These are phyloP conservation scores for Siphlonurus alternatus DNA, from an alignment of 2,888 invertebrate species.

Conservation along the genomic window DNA sequence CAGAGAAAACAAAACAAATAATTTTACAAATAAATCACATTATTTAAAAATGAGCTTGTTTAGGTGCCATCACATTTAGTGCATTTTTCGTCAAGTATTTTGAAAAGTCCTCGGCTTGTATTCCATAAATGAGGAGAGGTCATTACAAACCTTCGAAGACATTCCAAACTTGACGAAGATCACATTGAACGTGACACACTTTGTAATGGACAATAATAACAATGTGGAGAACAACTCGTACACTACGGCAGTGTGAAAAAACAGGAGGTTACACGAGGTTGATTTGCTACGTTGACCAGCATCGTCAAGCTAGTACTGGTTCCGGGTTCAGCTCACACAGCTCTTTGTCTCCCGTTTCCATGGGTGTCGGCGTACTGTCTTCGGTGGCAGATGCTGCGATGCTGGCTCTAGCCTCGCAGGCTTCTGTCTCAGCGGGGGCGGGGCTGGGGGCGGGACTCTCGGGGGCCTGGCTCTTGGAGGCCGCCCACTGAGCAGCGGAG, in stretches of 20 bases:
- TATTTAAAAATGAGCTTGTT: background rate
- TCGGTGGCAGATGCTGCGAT: constrained; percentile 8
- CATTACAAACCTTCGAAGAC: no score
- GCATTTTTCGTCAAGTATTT: no score
- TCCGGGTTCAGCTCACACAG: constrained; percentile 14
- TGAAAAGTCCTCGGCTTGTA: no score
- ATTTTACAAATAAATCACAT: background rate
- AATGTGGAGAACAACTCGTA: no score
- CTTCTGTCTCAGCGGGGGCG: constrained; percentile 7
- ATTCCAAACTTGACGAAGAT: no score
- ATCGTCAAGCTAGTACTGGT: constrained; percentile 15
- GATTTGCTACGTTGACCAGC: background rate
- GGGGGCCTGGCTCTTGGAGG: constrained; percentile 1
- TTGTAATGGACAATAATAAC: background rate
- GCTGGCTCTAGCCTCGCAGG: constrained; percentile 9
- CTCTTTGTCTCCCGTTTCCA: constrained; percentile 3
- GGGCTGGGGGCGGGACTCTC: constrained; percentile 4
- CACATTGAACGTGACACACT: background rate
- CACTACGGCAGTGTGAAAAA: background rate
- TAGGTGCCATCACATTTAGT: background rate
- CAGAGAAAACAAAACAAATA: no score
- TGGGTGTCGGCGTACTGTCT: background rate
- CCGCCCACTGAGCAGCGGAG: constrained; percentile 12
- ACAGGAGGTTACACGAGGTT: background rate
- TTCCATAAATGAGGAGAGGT: no score